Evolutionary conservation across 2,888 invertebrate species (phyloP).

Genomic region (Drosophila antonietae): DNA sequence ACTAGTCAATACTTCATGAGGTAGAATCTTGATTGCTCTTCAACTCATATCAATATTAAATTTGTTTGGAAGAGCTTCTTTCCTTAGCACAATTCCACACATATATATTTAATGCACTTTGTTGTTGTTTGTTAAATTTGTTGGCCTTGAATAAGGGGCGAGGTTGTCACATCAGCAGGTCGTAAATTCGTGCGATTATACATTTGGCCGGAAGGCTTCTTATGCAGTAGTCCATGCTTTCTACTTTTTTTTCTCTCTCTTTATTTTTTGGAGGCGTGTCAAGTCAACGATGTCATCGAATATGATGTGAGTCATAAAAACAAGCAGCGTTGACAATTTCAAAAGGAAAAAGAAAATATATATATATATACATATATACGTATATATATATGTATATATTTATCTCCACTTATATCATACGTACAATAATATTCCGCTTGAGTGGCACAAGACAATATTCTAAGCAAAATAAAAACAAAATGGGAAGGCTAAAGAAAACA

Average conservation of each 20-base stretch:
- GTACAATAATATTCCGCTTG: conserved; percentile 42
- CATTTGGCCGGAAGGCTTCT: conserved; percentile 28
- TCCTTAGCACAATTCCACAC: background rate
- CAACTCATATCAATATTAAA: background rate
- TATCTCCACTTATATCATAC: conserved; percentile 29
- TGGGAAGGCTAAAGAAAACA: conserved; percentile 12
- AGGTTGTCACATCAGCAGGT: conserved; percentile 35
- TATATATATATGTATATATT: background rate
- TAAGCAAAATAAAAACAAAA: conserved; percentile 26
- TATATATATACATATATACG: background rate
- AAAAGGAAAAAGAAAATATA: conserved; percentile 10
- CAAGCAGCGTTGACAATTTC: conserved; percentile 51
- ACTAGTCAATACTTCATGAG: background rate
- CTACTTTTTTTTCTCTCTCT: background rate
- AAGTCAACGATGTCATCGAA: conserved; percentile 46
- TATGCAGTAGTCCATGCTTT: background rate
- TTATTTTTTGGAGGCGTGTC: conserved; percentile 34
- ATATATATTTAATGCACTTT: background rate
- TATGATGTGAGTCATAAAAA: conserved; percentile 47
- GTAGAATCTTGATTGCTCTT: background rate
- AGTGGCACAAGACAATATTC: conserved; percentile 31
- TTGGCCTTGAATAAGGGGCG: conserved; percentile 11
- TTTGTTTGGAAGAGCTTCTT: background rate
- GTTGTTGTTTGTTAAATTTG: background rate
- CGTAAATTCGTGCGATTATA: conserved; percentile 39